phyloP scores from a whole-genome alignment of 2,797 vertebrate species.

The Premnoplex brunnescens region DNA sequence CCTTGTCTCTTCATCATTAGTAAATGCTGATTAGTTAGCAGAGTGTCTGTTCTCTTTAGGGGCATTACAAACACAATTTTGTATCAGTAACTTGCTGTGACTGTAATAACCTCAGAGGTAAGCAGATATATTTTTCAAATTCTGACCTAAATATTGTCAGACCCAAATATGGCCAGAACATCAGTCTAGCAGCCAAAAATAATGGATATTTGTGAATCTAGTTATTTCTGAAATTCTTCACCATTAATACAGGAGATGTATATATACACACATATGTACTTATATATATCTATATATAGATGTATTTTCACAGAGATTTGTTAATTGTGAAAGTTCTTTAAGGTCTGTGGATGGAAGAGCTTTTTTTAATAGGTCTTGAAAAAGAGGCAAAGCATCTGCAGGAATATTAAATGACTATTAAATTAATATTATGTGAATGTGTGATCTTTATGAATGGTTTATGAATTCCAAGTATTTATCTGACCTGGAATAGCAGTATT shows the following conservation, averaged over 20 bases:
- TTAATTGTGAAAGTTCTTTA: not conserved
- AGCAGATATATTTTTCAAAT: not conserved
- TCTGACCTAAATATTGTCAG: not conserved
- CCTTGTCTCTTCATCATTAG: not conserved
- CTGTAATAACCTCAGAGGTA: not conserved
- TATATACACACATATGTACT: not conserved
- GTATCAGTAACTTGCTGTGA: not conserved
- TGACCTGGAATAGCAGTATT: not conserved
- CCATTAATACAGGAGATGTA: not conserved
- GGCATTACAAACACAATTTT: not conserved
- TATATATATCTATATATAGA: not conserved
- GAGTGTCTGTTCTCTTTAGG: not conserved
- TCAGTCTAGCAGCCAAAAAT: not conserved
- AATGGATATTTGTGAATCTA: not conserved
- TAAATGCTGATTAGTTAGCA: not conserved
- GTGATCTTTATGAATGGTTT: not conserved
- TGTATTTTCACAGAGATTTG: not conserved
- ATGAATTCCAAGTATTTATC: not conserved
- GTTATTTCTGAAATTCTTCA: not conserved
- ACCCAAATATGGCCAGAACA: not conserved
- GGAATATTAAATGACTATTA: not conserved
- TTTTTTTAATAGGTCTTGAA: not conserved
- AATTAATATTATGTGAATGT: not conserved
- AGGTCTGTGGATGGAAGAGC: not conserved
- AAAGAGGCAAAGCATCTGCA: not conserved